Percentiles rank a stretch among this genome's conserved stretches.
These are phyloP conservation scores for Drosophila simulans DNA, from an alignment of 1,140 invertebrate species.

Conservation along the genomic window DNA sequence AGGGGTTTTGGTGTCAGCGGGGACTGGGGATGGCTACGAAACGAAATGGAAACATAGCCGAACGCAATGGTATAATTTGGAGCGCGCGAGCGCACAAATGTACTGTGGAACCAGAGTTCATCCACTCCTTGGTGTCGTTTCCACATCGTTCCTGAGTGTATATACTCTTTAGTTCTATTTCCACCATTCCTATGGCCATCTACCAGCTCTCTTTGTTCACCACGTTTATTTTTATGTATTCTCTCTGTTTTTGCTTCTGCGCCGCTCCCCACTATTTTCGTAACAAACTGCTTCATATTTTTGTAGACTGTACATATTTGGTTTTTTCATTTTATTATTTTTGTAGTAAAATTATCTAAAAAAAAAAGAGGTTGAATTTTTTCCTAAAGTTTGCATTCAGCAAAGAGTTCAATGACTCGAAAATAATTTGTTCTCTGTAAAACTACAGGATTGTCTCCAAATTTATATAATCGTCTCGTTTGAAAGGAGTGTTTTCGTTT, in stretches of 20 bases:
- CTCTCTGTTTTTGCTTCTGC: constrained; percentile 71
- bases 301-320: constrained; percentile 36
- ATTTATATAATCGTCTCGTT: constrained; percentile 8
- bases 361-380: too few species aligned
- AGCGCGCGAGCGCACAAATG: constrained; percentile 57
- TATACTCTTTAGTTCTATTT: constrained; percentile 21
- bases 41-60: constrained; percentile 50
- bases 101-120: constrained; percentile 69
- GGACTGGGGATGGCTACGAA: constrained; percentile 52
- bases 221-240: constrained; percentile 64
- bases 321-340: too few species aligned
- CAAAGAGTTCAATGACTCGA: constrained; percentile 54
- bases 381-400: neutral
- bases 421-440: too few species aligned
- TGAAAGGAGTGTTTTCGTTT: constrained; percentile 14
- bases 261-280: constrained; percentile 77
- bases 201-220: constrained; percentile 44
- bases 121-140: constrained; percentile 39
- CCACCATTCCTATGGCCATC: constrained; percentile 38
- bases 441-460: neutral
- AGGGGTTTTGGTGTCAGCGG: constrained; percentile 72
- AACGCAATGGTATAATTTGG: constrained; percentile 62
- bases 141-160: neutral
- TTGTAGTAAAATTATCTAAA: too few species aligned
- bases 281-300: constrained; percentile 81